Evolutionary conservation across 35 echinoderm and acorn worm species (phyloP).

Genomic region (Chiridota heheva): DNA sequence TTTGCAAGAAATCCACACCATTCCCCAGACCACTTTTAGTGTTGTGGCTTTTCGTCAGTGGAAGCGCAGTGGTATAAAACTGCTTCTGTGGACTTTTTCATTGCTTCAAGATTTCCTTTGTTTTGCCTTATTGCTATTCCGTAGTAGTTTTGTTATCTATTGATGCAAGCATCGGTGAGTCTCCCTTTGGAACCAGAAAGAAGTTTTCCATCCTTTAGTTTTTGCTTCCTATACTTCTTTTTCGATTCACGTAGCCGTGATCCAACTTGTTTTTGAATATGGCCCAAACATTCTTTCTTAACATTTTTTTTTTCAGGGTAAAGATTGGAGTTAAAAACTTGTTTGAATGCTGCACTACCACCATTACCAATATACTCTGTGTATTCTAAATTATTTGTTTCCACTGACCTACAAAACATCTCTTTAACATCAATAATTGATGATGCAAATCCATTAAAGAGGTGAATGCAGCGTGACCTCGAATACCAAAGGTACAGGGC

Average conservation of each 20-base stretch:
- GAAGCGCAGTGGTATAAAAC: constrained; percentile 15
- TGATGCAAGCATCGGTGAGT: no score
- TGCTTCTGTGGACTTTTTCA: constrained; percentile 2
- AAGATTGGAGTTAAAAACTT: neutral
- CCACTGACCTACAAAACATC: constrained; percentile 11
- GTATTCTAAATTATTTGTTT: neutral
- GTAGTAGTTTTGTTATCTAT: no score
- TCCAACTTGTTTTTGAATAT: neutral
- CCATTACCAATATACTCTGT: constrained; percentile 46
- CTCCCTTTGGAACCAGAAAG: no score
- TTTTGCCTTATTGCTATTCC: no score
- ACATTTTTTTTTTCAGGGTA: neutral
- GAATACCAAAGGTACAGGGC: no score
- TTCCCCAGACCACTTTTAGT: neutral
- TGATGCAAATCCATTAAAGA: no score
- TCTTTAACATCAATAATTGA: neutral
- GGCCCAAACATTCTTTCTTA: neutral
- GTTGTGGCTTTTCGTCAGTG: constrained; percentile 3
- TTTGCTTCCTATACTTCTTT: neutral
- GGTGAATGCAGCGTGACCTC: no score
- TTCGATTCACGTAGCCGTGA: neutral
- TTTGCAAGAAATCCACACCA: neutral
- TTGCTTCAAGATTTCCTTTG: no score
- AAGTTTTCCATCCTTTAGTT: no score
- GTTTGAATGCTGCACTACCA: constrained; percentile 16